phyloP scores from a whole-genome alignment of 2,888 invertebrate genomes.

The Aphidoletes aphidimyza region DNA sequence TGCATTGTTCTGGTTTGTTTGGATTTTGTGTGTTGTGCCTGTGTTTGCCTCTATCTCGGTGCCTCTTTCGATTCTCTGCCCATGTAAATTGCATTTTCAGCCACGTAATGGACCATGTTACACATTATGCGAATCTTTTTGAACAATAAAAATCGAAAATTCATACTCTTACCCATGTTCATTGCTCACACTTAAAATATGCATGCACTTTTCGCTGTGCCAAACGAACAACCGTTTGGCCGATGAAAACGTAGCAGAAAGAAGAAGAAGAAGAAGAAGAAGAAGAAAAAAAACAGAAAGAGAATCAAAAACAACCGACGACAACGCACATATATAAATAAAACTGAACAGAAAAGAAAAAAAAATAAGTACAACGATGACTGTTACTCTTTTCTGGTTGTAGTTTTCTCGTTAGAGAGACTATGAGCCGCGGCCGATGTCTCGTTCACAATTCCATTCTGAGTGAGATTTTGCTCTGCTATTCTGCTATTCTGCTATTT shows the following conservation, averaged over 20 bases:
- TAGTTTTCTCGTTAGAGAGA: conserved; percentile 15
- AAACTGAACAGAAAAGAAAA: background rate
- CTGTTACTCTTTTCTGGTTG: conserved; percentile 37
- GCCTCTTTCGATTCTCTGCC: background rate
- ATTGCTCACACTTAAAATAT: background rate
- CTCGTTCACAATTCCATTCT: background rate
- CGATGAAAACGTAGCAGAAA: background rate
- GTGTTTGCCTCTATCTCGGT: background rate
- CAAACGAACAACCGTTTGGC: background rate
- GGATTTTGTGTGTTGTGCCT: background rate
- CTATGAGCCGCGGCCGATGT: conserved; percentile 5
- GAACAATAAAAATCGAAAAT: conserved; percentile 35
- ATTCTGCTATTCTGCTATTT: no score
- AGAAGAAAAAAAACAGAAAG: background rate
- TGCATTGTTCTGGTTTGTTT: conserved; percentile 52
- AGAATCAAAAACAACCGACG: conserved; percentile 26
- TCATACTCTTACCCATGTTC: background rate
- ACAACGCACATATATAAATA: conserved; percentile 24
- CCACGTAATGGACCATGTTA: conserved; percentile 36
- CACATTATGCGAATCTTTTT: background rate
- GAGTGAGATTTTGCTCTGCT: background rate
- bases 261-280: background rate
- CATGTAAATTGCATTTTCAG: background rate
- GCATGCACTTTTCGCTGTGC: background rate
- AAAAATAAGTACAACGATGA: background rate